phyloP scores from a whole-genome alignment of 2,113 vertebrate species.

The Myiozetetes cayanensis region DNA sequence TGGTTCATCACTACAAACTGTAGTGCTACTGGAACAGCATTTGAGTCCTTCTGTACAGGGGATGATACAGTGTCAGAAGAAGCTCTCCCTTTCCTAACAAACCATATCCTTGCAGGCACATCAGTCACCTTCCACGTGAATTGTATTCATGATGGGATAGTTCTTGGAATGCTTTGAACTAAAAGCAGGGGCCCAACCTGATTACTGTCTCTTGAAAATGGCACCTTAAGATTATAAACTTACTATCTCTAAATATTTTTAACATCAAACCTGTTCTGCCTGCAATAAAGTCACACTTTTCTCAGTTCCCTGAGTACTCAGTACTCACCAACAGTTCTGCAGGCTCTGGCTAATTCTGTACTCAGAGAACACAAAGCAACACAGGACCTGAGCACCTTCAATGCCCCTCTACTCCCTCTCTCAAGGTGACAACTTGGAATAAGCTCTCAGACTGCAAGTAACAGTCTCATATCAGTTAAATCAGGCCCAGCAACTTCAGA shows the following conservation, averaged over 20 bases:
- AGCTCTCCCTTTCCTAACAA: not conserved
- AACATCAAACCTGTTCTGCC: not conserved
- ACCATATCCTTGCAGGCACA: not conserved
- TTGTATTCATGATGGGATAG: not conserved
- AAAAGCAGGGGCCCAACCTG: not conserved
- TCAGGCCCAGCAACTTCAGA: not conserved
- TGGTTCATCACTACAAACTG: not conserved
- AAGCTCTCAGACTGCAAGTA: not conserved
- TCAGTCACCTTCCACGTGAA: accelerated
- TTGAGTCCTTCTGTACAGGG: not conserved
- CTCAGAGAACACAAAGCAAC: not conserved
- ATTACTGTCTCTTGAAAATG: not conserved
- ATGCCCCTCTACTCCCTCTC: not conserved
- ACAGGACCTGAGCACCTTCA: not conserved
- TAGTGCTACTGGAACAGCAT: not conserved
- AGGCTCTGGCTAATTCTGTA: not conserved
- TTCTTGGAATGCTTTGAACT: not conserved
- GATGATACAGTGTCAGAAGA: not conserved
- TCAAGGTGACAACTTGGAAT: not conserved
- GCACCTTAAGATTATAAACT: not conserved
- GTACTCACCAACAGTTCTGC: not conserved
- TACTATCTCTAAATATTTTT: not conserved
- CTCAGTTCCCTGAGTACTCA: not conserved
- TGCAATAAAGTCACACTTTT: not conserved
- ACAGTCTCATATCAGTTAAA: not conserved